These are phyloP conservation scores for Phaethornis superciliosus DNA, from an alignment of 2,113 vertebrate genomes.

Conservation along the genomic window DNA sequence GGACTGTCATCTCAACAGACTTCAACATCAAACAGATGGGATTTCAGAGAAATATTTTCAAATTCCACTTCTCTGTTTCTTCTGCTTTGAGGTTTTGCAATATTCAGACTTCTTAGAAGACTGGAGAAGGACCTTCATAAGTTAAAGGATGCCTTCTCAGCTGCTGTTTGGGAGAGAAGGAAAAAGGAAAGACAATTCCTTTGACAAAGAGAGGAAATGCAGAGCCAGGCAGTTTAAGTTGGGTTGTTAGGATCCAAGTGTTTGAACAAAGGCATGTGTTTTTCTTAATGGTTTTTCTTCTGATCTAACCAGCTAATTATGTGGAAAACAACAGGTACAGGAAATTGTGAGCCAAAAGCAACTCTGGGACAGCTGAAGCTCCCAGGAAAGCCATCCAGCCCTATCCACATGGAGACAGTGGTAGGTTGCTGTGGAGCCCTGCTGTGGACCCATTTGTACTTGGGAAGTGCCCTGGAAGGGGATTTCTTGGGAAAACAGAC, in stretches of 20 bases:
- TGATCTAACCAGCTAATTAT: accelerated
- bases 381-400: not conserved
- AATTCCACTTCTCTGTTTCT: not conserved
- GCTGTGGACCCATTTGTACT: not conserved
- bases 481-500: accelerated
- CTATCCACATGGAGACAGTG: accelerated
- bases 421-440: accelerated
- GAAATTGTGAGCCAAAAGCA: not conserved
- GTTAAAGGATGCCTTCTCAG: not conserved
- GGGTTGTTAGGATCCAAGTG: not conserved
- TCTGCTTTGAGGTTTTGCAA: not conserved
- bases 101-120: not conserved
- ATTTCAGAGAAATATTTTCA: not conserved
- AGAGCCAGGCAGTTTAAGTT: not conserved
- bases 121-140: not conserved
- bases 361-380: not conserved
- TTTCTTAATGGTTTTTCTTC: accelerated
- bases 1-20: not conserved
- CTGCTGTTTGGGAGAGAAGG: not conserved
- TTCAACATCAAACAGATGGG: too few relatives aligned
- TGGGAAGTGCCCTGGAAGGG: not conserved
- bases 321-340: accelerated
- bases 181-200: not conserved
- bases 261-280: not conserved
- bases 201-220: not conserved